Evolutionary conservation across 1,140 invertebrate genomes (phyloP).

Genomic region (Drosophila nigromelanica): DNA sequence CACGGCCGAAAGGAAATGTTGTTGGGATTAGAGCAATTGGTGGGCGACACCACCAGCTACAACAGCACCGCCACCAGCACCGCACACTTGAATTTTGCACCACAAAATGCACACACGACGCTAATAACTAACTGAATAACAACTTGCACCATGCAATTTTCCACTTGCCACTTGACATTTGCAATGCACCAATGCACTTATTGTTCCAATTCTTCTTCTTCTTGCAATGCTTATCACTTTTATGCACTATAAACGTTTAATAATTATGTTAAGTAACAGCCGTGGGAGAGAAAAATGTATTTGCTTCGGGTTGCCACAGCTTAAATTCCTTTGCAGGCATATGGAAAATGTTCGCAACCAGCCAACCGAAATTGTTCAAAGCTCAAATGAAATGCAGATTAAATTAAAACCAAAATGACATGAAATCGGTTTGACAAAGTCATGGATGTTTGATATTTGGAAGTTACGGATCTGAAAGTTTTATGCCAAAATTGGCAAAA

Average conservation of each 20-base stretch:
- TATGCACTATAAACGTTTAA: conserved; percentile 12
- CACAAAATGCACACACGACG: conserved; percentile 53
- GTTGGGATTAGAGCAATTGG: conserved; percentile 13
- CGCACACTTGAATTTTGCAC: conserved; percentile 60
- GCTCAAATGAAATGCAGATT: too few species aligned
- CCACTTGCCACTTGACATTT: conserved; percentile 4
- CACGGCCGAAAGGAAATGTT: conserved; percentile 16
- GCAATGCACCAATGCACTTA: conserved; percentile 38
- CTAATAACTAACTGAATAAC: conserved; percentile 32
- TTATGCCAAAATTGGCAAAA: too few species aligned
- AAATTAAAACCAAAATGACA: too few species aligned
- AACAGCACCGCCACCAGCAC: neutral
- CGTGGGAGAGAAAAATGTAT: too few species aligned
- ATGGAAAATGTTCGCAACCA: too few species aligned
- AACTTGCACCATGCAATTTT: conserved; percentile 18
- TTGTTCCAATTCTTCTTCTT: conserved; percentile 17
- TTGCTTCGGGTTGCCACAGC: too few species aligned
- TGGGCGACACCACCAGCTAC: neutral
- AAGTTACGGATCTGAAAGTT: too few species aligned
- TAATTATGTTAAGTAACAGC: neutral
- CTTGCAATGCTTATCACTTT: neutral
- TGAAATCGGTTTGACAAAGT: too few species aligned
- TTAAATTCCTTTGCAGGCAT: too few species aligned
- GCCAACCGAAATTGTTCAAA: too few species aligned
- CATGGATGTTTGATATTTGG: too few species aligned